Conservation (phyloP, 2,113 vertebrate species). For the Argyrosomus japonicus region DNA sequence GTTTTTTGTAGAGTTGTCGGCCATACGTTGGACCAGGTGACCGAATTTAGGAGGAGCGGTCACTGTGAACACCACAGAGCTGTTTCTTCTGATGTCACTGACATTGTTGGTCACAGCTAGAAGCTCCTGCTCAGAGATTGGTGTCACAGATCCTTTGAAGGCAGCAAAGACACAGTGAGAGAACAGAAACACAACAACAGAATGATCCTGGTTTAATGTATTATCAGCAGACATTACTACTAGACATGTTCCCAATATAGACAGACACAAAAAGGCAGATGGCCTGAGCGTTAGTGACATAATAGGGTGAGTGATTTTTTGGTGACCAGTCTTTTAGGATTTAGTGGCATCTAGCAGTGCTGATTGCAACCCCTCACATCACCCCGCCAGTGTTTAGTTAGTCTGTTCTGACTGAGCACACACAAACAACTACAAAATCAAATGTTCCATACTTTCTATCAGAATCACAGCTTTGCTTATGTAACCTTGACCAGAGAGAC, state of each 20-base stretch:
- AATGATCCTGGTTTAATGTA: background rate
- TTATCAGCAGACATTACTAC: background rate
- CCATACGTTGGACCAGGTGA: constrained; percentile 79
- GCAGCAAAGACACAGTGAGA: background rate
- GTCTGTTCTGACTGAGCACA: too few species aligned
- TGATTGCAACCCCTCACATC: too few species aligned
- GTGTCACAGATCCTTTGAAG: constrained; percentile 82
- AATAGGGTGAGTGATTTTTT: background rate
- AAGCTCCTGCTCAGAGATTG: constrained; percentile 85
- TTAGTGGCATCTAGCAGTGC: too few species aligned
- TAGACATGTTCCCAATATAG: background rate
- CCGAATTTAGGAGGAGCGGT: constrained; percentile 85
- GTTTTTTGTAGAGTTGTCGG: constrained; percentile 80
- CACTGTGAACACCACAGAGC: constrained; percentile 83
- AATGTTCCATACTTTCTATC: background rate
- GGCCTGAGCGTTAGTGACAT: background rate
- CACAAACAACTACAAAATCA: background rate
- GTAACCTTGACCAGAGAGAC: constrained; percentile 8
- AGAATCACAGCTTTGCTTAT: background rate
- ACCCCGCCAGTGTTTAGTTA: too few species aligned
- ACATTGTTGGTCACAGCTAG: constrained; percentile 87
- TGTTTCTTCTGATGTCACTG: constrained; percentile 79
- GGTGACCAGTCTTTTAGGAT: background rate
- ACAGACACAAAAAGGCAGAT: background rate
- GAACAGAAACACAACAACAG: background rate